Evolutionary conservation across 2,113 vertebrate species (phyloP).

Genomic region (Microcebus jonahi): DNA sequence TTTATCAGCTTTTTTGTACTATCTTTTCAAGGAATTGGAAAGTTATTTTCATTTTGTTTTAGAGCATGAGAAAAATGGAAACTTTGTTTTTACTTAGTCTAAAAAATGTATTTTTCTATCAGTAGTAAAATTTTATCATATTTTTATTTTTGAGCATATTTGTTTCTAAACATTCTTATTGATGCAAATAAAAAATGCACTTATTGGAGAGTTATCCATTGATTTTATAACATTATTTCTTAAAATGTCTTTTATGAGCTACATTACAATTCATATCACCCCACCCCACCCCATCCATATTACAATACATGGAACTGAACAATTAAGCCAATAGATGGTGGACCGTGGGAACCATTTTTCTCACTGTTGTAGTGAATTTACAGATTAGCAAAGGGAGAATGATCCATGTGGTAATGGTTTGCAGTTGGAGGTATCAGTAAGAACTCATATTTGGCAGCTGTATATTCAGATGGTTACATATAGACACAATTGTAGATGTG

Average conservation of each 20-base stretch:
- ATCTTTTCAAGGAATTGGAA: not conserved
- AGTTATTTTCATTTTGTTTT: not conserved
- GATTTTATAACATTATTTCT: not conserved
- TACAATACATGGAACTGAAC: not conserved
- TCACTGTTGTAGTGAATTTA: not conserved
- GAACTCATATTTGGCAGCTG: not conserved
- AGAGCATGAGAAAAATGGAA: not conserved
- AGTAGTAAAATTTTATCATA: not conserved
- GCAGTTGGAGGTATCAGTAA: not conserved
- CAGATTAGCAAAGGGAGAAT: not conserved
- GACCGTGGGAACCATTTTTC: not conserved
- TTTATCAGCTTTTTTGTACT: not conserved
- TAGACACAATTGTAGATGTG: not conserved
- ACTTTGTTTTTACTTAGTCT: not conserved
- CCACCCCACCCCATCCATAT: too few species aligned
- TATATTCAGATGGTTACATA: not conserved
- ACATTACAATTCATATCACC: not conserved
- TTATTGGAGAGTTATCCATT: not conserved
- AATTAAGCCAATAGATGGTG: not conserved
- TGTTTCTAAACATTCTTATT: not conserved
- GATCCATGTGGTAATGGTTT: not conserved
- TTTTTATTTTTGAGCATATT: not conserved
- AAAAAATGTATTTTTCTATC: not conserved
- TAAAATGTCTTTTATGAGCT: not conserved
- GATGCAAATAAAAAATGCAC: not conserved